Evolutionary conservation across 2,888 invertebrate species (phyloP), one percentile per base, ranked within the genome.

Genomic region (Amphipoea oculea): DNA sequence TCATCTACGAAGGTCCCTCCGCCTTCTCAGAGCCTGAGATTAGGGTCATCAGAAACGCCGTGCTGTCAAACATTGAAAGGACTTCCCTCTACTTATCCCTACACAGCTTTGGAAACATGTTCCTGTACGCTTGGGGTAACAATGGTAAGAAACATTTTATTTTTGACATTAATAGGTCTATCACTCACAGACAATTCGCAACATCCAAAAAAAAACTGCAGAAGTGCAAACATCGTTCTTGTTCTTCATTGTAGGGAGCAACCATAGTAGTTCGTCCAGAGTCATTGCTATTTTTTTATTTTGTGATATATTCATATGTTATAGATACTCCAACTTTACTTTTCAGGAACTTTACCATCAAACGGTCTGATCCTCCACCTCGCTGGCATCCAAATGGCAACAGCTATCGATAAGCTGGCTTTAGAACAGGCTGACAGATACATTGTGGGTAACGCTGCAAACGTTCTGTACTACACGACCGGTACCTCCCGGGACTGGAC

Each of bases 401-500:
- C 91, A 36, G 97, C 97, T 17, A 97, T 97, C 68, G 95, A 95
- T 66, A 81, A 88, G 2, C 90, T 96, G 81, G 96, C 94, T 89
- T 95, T 95, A 84, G 94, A 94, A 0, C 92, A 94, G 80, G 95
- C 96, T 48, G 90, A 92, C 0, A 90, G 84, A 3, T 98, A 98
- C 90, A 92, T 96, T 45, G 97, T 97, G 20, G 98, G 98, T 48
- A 97, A 97, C 85, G 97, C 97, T 0, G 97, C 97, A 0, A 91
- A 94, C 36, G 94, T 98, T 4, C 94, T 97, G 77, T 98, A 98
- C 91, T 96, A 94, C 79, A 97, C 98, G 0, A 96, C 97, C 29
- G 98, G 98, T 48, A 98, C 98, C 9, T 98, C 98, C 88, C 97
- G 98, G 83, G 98, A 98, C 92, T 98, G 98, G 97, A 97, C 98